Base-by-base conservation (phyloP, 2,888 invertebrate genomes). In the Melinopterus prodromus region DNA sequence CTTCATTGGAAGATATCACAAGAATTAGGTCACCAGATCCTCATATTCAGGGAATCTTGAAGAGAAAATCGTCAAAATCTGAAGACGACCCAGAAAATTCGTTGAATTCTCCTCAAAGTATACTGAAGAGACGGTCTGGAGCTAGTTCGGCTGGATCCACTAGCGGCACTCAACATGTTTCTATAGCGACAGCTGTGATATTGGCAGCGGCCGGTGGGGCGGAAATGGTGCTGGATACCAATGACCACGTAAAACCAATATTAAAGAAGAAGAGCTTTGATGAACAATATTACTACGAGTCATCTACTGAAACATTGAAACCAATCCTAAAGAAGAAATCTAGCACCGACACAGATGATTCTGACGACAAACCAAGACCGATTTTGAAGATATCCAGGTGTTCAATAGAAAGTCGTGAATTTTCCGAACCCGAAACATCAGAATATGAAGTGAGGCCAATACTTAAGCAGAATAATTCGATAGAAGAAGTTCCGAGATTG, bases 321-420 rank as follows among this genome's bases (percentile, higher is more conserved):
- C 97, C 97, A 4, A 97, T 97, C 86, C 88, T 97, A 70, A 97
- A 97, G 89, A 97, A 97, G 90, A 97, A 97, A 88, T 94, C 94
- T 0, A 94, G 93, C 82, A 93, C 93, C 0, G 95, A 95, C 86
- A 93, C 94, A 74, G 94, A 94, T 82, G 95, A 95, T 84, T 94
- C 93, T 76, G 95, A 94, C 84, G 94, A 94, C 76, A 91, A 92
- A 84, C 94, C 94, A 0, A 93, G 92, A 85, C 95, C 96, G 38
- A 97, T 97, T 84, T 89, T 97, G 71, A 97, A 96, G 88, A 92
- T 93, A 75, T 0, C 93, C 93, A 84, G 94, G 91, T 92, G 76
- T 71, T 93, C 93, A 37, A 91, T 92, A 77, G 94, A 94, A 84
- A 93, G 94, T 86, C 91, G 71, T 1, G 81, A 81, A n/a, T 35